Evolutionary conservation across 2,888 invertebrate genomes (phyloP), one percentile per base, ranked within the genome.

Genomic region (Graphium colonna): DNA sequence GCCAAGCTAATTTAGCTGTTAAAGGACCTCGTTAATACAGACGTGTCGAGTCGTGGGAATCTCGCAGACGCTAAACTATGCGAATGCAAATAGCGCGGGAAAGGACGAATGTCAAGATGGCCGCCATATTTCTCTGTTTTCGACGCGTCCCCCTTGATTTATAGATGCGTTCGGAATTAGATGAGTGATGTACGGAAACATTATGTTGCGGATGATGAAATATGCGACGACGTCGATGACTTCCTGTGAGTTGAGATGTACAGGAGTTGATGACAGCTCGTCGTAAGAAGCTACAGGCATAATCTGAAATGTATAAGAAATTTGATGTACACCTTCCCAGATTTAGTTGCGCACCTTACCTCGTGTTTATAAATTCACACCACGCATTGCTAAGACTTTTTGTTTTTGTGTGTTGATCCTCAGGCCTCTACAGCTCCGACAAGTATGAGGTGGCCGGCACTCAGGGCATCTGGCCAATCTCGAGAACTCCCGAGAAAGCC

Each of bases 41-140:
- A 52, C 51, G 49, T 53, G 43, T 45, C 47, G 38, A 39, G 51
- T 33, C 75, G 75, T 77, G 76, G 71, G 76, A 77, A 75, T 68
- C 64, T 61, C 59, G 59, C 5, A 38, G 41, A 42, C 26, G 28
- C 39, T 65, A 63, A 68, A 51, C 56, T 67, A n/a, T n/a, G 33
- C n/a, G n/a, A n/a, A 77, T 77, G 76, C 69, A 77, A 79, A 77
- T 76, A 67, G 67, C 71, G 68, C 75, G 72, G 71, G 68, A 68
- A 73, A 72, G 64, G 71, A 76, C 71, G 72, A 73, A 73, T 69
- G 79, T 69, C 72, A 65, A 46, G 38, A 41, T 48, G 49, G 50
- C 57, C 48, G 55, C 56, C 75, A 71, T 75, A 71, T 73, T 73
- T 77, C 66, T 71, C 65, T 61, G 45, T 52, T 61, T 54, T 57